Base-by-base conservation (phyloP, 2,113 vertebrate genomes). In the Ifrita kowaldi region DNA sequence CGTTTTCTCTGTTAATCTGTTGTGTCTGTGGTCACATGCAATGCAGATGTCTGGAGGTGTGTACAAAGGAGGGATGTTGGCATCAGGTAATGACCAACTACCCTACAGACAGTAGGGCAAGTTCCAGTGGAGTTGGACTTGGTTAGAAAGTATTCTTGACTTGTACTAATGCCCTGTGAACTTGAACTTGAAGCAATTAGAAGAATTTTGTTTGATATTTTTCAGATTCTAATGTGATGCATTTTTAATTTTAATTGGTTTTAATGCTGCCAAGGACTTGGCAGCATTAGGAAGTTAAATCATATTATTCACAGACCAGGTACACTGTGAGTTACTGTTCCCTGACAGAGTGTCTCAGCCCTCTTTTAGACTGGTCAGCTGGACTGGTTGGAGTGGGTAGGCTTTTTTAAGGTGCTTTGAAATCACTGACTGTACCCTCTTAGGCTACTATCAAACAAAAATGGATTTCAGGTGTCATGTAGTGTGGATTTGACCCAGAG, bases 161-260 rank as follows among this genome's bases (percentile, higher is more conserved):
- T 87, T 89, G 47, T 35, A 42, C 18, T 39, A 74, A 73, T 47
- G 19, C 56, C 22, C 30, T 42, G 27, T 35, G 68, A 91, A 95
- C 52, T 82, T 87, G 78, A 77, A 56, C 74, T 90, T 78, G 52
- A 91, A 91, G 77, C 46, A 70, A 69, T 87, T 77, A 86, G 52
- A 90, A 95, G 14, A 91, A 85, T 89, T 91, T 79, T 88, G 57
- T 74, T 89, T 95, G 50, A 84, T 92, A 35, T 50, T 92, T 94
- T 90, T 90, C 92, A 86, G 71, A 76, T 93, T 92, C 93, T 92
- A 94, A 69, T 94, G 67, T 2, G 41, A 89, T 39, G 5, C 50
- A 76, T 95, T 96, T 95, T 95, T 96, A 87, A 91, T 93, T 95
- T 94, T 87, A 95, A 97, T 95, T 96, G 83, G 56, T 79, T 95